Base-by-base conservation (phyloP, 2,888 invertebrate species). In the Uropetala carovei region DNA sequence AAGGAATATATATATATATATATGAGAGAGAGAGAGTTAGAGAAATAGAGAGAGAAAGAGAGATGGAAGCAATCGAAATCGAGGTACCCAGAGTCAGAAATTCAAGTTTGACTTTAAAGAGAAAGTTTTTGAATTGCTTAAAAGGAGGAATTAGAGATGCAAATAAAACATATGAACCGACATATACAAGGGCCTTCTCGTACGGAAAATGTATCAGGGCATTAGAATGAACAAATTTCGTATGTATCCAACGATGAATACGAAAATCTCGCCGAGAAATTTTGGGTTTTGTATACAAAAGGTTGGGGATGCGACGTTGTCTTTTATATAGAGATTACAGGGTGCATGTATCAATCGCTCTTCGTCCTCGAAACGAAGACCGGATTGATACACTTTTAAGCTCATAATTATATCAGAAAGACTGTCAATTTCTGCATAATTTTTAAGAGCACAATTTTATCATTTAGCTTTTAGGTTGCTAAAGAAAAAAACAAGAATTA, bases 111-210 rank as follows among this genome's bases (percentile, higher is more conserved):
- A 58, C 58, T 43, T 43, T 64, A 5, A 18, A 22, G 89, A 64
- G 64, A 89, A 89, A 89, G 89, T 89, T 89, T 89, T 13, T 43
- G 60, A 68, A 18, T 56, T 43, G 83, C 10, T 75, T 57, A 8
- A 43, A 56, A 16, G 83, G 13, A 64, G 60, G 60, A n/a, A n/a
- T n/a, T 30, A 64, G 89, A 43, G 43, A 11, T 30, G 60, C 43
- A 13, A 43, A 64, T n/a, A n/a, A 64, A 64, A 89, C 64, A 30
- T 68, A 60, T n/a, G 68, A 43, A 56, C 43, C 13, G 30, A 86
- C 22, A 30, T 60, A 60, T 30, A 13, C 13, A 86, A 89, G 14
- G 13, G 0, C 60, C 64, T 16, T 18, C 89, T 30, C 18, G 83
- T n/a, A 60, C 43, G 89, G 43, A n/a, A 89, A 64, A 89, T 68